phyloP scores from a whole-genome alignment of 2,888 invertebrate genomes.

The Arge pagana region DNA sequence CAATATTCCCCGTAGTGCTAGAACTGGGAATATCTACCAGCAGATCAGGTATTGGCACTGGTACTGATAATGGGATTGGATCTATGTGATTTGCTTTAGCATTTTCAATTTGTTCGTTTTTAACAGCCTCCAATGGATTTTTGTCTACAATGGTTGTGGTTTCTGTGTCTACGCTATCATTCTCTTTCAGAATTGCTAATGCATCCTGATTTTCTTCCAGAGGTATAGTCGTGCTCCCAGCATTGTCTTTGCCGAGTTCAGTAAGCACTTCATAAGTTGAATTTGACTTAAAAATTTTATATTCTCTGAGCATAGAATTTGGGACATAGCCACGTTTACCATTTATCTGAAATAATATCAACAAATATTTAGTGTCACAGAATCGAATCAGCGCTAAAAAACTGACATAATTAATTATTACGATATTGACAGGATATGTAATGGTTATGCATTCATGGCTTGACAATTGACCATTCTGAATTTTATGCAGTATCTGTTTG shows the following conservation, averaged over 20 bases:
- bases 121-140: too few species aligned
- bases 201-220: conserved; percentile 22
- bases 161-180: background rate
- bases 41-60: too few species aligned
- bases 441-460: too few species aligned
- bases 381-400: too few species aligned
- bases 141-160: too few species aligned
- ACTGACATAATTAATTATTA: too few species aligned
- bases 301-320: conserved; percentile 65
- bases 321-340: conserved; percentile 73
- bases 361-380: too few species aligned
- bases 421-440: too few species aligned
- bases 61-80: too few species aligned
- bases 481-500: background rate
- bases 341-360: conserved; percentile 60
- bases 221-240: background rate
- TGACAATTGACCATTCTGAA: too few species aligned
- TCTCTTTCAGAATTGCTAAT: conserved; percentile 7
- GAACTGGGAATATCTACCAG: too few species aligned
- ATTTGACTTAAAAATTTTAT: conserved; percentile 59
- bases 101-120: background rate
- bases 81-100: background rate
- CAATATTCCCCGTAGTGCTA: too few species aligned
- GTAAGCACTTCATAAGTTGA: conserved; percentile 58
- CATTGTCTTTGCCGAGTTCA: conserved; percentile 47